Conservation (phyloP, 2,888 invertebrate genomes). For the Xylota segnis region DNA sequence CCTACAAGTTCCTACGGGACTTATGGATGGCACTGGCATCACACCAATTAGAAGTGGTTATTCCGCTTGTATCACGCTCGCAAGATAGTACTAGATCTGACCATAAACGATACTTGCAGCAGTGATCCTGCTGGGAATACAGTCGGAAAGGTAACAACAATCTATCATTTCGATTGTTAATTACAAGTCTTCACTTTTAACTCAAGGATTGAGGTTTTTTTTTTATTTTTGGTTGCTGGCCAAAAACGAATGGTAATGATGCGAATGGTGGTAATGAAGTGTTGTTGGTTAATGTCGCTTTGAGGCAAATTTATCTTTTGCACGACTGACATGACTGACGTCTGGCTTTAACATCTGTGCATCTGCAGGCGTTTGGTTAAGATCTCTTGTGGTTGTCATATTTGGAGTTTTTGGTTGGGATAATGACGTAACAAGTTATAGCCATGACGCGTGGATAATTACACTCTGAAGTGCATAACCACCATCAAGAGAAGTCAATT, state of each 20-base stretch:
- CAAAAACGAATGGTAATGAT: conserved; percentile 1
- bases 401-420: no score
- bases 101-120: conserved; percentile 11
- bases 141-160: not conserved
- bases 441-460: no score
- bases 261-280: conserved; percentile 14
- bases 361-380: no score
- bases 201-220: no score
- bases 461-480: no score
- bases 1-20: conserved; percentile 40
- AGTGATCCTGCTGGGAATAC: conserved; percentile 17
- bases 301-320: not conserved
- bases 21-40: conserved; percentile 11
- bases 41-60: conserved; percentile 38
- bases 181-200: conserved; percentile 25
- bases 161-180: conserved; percentile 44
- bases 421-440: no score
- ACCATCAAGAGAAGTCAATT: no score
- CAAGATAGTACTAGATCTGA: conserved; percentile 2
- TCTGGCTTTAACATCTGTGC: no score
- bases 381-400: no score
- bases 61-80: conserved; percentile 20
- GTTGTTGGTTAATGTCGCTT: not conserved
- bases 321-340: not conserved
- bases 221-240: not conserved